Percentiles rank a stretch among this genome's conserved stretches.
phyloP scores from a whole-genome alignment of 2,888 invertebrate genomes.

The Troilus luridus region DNA sequence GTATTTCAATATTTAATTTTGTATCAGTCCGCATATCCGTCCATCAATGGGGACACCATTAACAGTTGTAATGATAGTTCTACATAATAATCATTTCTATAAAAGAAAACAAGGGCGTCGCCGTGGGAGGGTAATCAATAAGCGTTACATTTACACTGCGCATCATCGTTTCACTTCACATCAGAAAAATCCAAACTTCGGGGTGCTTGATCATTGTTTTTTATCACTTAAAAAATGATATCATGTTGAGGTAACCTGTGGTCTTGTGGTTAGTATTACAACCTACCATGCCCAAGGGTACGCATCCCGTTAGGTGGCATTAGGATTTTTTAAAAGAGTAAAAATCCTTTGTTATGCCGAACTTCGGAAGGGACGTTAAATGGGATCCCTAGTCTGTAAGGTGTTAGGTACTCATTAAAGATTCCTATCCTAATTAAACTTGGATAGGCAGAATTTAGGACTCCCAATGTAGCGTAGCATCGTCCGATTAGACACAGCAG shows the following conservation, averaged over 20 bases:
- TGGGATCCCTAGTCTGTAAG: no score
- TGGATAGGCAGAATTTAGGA: no score
- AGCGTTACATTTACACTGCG: constrained; percentile 26
- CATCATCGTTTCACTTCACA: constrained; percentile 12
- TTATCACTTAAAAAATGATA: not conserved
- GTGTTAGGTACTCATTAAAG: no score
- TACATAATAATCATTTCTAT: not conserved
- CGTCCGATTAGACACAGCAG: no score
- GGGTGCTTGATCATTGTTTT: not conserved
- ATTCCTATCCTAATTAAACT: not conserved
- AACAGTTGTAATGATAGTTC: not conserved
- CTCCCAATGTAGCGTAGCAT: no score
- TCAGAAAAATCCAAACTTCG: not conserved
- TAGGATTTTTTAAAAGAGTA: no score
- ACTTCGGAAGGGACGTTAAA: no score
- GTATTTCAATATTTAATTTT: not conserved
- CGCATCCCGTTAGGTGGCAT: no score
- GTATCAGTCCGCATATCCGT: not conserved
- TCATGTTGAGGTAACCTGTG: no score
- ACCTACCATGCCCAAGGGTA: no score
- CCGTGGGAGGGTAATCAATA: not conserved
- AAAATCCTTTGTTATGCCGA: no score
- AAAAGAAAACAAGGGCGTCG: not conserved
- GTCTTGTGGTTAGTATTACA: no score
- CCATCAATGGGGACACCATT: not conserved